Base-by-base conservation (phyloP, 1,140 invertebrate species). In the Arion vulgaris region DNA sequence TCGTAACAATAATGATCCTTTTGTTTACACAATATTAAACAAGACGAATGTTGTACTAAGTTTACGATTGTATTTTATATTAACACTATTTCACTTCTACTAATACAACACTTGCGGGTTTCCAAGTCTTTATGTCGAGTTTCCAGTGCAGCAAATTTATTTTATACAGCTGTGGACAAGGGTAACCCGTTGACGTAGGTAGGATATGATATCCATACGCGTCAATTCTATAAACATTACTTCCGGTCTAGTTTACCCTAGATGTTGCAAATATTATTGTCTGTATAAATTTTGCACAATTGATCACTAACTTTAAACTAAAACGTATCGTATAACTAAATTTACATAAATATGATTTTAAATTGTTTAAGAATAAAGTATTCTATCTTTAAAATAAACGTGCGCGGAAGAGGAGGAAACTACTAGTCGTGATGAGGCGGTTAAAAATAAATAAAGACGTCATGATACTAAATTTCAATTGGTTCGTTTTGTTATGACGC, bases 101-200 rank as follows among this genome's bases (percentile, higher is more conserved):
- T 45, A 7, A 15, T 45, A 7, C 41, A 45, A 45, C 41, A 4
- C 17, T 57, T 23, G 19, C 53, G 26, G 53, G 53, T 5, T 57
- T 57, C 53, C 41, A 38, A 9, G n/a, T 32, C 9, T 28, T 28
- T 66, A 66, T 75, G 73, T 75, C 28, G 73, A 45, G 28, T 75
- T 75, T 75, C 73, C 73, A 51, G 17, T n/a, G 11, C 73, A 13
- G 41, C 11, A 32, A 28, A n/a, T 7, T 26, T 26, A 34, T 75
- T 75, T 49, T 57, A 57, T 57, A 57, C 53, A n/a, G 9, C 45
- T 17, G 9, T 1, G 26, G 41, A 39, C 45, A 45, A 39, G 38
- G 71, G 71, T 34, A 73, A 73, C 26, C 39, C 45, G n/a, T 15
- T 73, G 71, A 73, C 71, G 71, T 73, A 73, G 11, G 2, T 41